A percentile compares a stretch with the other conserved stretches of the same genome.
phyloP scores from a whole-genome alignment of 1,140 invertebrate species.

The Meloidogyne floridensis region DNA sequence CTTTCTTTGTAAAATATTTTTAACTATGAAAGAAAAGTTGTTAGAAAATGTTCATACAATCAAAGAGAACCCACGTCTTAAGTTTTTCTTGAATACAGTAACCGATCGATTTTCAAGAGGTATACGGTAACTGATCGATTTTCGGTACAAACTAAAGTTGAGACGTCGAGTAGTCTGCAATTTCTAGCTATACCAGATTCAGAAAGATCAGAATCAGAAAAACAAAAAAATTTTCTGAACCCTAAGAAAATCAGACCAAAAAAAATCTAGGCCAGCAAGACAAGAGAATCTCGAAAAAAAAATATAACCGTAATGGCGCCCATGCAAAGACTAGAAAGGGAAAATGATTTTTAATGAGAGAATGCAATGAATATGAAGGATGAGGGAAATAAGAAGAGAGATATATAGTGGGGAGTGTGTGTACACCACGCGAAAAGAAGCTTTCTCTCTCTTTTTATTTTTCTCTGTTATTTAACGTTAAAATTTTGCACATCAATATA shows the following conservation, averaged over 20 bases:
- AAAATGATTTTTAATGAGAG: neutral
- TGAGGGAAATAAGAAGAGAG: conserved; percentile 3
- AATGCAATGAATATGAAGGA: conserved; percentile 6
- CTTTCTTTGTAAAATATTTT: neutral
- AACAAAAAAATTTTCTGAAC: neutral
- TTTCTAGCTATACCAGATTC: neutral
- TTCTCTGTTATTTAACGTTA: neutral
- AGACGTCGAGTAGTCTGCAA: neutral
- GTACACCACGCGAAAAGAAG: neutral
- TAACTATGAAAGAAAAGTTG: neutral
- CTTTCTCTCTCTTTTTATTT: neutral
- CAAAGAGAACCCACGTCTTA: conserved; percentile 3
- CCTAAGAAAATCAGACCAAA: neutral
- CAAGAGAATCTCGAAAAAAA: neutral
- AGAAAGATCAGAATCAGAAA: too few relatives aligned
- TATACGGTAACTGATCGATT: conserved; percentile 2
- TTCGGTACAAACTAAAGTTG: neutral
- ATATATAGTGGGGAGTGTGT: neutral
- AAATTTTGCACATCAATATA: neutral
- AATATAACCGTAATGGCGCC: neutral
- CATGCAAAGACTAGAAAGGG: neutral
- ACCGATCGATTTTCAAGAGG: neutral
- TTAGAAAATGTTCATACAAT: neutral
- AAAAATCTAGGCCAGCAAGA: neutral
- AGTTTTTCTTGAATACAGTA: neutral